Evolutionary conservation across 2,797 vertebrate species (phyloP).

Genomic region (Ateles fusciceps): DNA sequence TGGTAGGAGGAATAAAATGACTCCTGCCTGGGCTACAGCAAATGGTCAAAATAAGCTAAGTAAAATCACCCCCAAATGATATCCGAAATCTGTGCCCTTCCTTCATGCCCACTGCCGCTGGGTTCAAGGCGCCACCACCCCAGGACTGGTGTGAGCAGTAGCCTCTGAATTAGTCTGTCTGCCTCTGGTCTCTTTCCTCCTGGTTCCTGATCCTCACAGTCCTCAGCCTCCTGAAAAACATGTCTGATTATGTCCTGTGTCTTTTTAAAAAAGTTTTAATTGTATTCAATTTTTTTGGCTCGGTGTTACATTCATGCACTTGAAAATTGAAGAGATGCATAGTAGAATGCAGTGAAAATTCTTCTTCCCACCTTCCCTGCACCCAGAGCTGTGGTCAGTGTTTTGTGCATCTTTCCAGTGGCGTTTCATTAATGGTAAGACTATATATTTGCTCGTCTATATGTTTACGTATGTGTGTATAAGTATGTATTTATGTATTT

Average conservation of each 20-base stretch:
- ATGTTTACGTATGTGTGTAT: not conserved
- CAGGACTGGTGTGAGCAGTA: accelerated
- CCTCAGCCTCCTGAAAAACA: not conserved
- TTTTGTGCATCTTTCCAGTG: not conserved
- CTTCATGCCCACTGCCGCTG: accelerated
- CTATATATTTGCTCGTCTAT: not conserved
- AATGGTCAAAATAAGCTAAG: not conserved
- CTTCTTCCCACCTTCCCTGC: not conserved
- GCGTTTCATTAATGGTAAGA: not conserved
- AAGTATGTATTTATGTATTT: not conserved
- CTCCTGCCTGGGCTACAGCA: not conserved
- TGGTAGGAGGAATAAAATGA: not conserved
- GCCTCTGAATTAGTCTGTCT: not conserved
- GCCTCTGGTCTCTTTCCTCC: not conserved
- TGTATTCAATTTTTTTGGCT: not conserved
- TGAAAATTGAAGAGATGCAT: not conserved
- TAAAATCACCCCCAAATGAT: not conserved
- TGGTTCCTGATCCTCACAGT: not conserved
- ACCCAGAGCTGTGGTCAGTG: not conserved
- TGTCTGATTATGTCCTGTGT: not conserved
- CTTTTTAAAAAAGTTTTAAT: not conserved
- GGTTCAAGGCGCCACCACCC: accelerated
- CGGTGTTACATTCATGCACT: not conserved
- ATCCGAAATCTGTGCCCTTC: not conserved
- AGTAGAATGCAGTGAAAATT: not conserved